Conservation (phyloP, 2,113 vertebrate genomes). For the Pygoscelis adeliae region DNA sequence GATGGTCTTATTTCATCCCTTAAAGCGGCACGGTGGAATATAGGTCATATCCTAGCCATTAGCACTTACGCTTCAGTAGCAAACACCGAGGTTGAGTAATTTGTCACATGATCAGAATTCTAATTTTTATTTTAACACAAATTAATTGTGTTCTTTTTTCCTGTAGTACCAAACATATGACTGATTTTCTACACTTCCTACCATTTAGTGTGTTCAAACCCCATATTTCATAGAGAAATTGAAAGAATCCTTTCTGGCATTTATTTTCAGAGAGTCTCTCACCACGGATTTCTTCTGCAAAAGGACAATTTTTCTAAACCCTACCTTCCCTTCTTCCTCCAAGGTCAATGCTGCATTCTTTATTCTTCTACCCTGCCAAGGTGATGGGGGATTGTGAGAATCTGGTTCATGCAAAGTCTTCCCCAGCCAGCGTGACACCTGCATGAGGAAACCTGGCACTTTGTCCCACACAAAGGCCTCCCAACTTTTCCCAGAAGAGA, state of each 20-base stretch:
- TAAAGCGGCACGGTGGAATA: neutral
- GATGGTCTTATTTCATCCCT: constrained; percentile 19
- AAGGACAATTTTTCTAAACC: neutral
- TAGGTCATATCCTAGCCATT: constrained; percentile 60
- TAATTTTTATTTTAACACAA: constrained; percentile 34
- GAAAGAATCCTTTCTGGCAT: neutral
- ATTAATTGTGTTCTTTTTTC: neutral
- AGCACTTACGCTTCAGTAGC: constrained; percentile 28
- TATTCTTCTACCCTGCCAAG: neutral
- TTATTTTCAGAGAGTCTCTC: neutral
- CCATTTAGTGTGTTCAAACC: neutral
- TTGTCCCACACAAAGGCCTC: neutral
- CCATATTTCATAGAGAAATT: neutral
- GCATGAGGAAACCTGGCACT: neutral
- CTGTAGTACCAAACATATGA: neutral
- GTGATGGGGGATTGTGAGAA: neutral
- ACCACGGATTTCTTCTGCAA: neutral
- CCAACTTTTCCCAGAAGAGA: neutral
- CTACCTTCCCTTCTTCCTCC: neutral
- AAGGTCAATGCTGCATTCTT: neutral
- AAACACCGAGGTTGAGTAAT: constrained; percentile 46
- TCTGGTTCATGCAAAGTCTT: neutral
- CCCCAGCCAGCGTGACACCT: neutral
- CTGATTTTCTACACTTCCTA: neutral
- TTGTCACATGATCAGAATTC: neutral